Base-by-base conservation (phyloP, 2,797 vertebrate genomes). In the Alfaro cultratus region DNA sequence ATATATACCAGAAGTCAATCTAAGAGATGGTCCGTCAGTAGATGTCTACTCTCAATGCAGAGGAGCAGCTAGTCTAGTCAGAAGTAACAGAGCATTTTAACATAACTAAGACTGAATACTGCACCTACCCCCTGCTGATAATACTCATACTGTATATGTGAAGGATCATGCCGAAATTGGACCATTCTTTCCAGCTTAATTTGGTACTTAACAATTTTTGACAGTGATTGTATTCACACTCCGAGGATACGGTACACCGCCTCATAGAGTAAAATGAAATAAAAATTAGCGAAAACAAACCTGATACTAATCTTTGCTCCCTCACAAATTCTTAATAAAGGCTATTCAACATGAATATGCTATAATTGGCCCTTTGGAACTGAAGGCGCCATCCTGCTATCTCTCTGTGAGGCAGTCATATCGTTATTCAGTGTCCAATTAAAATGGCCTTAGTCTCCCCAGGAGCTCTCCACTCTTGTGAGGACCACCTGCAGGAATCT, bases 351-450 rank as follows among this genome's bases (percentile, higher is more conserved):
- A 86, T 72, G 82, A 80, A 85, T 70, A 55, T 77, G 3, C 55
- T 57, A 83, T 91, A 93, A 93, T 91, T 94, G 89, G 88, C 90
- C 87, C 91, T 86, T 82, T 79, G 80, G 78, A 92, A 43, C 45
- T 36, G 75, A 87, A 88, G 80, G 82, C 85, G 74, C 84, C 89
- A 41, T 80, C 80, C 57, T 18, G 23, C 83, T 68, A 51, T 80
- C 82, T 88, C 75, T 80, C 89, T 74, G 84, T 87, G 89, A 90
- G 85, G 87, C 34, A 83, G 85, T 90, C 87, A 74, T 87, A 89
- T 93, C 84, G 82, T 95, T 92, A 92, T 93, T 93, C 87, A 88
- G 88, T 77, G 89, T 90, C 93, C 94, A 95, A 95, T 94, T 95
- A 95, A 94, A 94, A 88, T 71, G 91, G 78, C 85, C 89, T 82